Base-by-base conservation (phyloP, 2,797 vertebrate genomes). In the Synaphobranchus kaupii region DNA sequence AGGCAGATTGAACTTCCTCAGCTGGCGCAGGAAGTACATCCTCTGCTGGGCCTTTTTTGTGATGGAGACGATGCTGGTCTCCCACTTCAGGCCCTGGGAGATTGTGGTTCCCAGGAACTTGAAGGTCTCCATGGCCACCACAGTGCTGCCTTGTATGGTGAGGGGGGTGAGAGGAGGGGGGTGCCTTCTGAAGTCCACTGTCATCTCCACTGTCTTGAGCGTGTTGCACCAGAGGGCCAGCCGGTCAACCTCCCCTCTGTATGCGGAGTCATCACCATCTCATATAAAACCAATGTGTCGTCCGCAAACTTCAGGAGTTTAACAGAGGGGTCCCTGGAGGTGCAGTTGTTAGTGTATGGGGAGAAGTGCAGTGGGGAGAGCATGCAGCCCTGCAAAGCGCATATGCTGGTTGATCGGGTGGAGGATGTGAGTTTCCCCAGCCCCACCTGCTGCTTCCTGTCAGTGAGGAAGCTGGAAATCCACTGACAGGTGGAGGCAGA, bases 61-160 rank as follows among this genome's bases (percentile, higher is more conserved):
- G 9, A 84, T 84, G 52, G 83, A 34, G 54, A 10, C 8, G n/a
- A 58, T 58, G 28, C 58, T 54, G 5, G 31, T 15, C 54, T 60
- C 52, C 54, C 83, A 84, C 83, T 25, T 63, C 12, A 84, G 56
- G 28, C 48, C 78, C 22, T 1, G 39, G 47, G 39, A 81, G 17
- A 81, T 81, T 15, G 44, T 81, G 39, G 39, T 60, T 58, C 83
- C 83, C 13, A 60, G 83, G 34, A 63, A 84, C 56, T 13, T 84
- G 83, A 58, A 84, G 10, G 84, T 8, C 8, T 60, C 60, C 34
- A 66, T 17, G 10, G 20, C 39, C 0, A 31, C 34, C 56, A 56
- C n/a, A 31, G 82, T 31, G 10, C 82, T 83, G 52, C 20, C 20
- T 10, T 17, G 31, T 31, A 83, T 83, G 9, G 15, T 48, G 56